A percentile compares a stretch with the other conserved stretches of the same genome.
Conservation (phyloP, 2,113 vertebrate genomes). For the Hippocampus zosterae region DNA sequence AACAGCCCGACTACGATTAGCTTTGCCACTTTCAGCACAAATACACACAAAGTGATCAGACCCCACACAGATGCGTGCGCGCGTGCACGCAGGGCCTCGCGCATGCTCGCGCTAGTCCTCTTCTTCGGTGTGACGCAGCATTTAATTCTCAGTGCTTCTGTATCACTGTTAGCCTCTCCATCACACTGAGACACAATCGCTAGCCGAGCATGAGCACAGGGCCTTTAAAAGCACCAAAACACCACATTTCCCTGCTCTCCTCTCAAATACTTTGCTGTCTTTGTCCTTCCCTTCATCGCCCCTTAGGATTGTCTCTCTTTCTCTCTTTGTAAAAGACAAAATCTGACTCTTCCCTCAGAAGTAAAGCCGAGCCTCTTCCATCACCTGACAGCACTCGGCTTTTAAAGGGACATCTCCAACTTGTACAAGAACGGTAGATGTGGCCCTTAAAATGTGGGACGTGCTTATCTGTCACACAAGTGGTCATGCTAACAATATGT, state of each 20-base stretch:
- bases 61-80: constrained; percentile 40
- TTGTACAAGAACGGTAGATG: constrained; percentile 48
- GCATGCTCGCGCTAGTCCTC: constrained; percentile 56
- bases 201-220: constrained; percentile 49
- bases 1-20: constrained; percentile 78
- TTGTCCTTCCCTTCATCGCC: constrained; percentile 19
- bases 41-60: constrained; percentile 49
- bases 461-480: background rate
- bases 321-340: constrained; percentile 51
- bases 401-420: constrained; percentile 76
- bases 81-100: constrained; percentile 35
- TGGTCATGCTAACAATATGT: background rate
- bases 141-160: constrained; percentile 92
- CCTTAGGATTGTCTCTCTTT: constrained; percentile 55
- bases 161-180: constrained; percentile 82
- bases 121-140: constrained; percentile 96
- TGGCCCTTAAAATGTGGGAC: constrained; percentile 15
- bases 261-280: constrained; percentile 46
- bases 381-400: constrained; percentile 74
- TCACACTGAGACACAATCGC: constrained; percentile 52
- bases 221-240: constrained; percentile 65
- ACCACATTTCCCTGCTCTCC: constrained; percentile 33
- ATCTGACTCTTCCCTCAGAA: constrained; percentile 51
- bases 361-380: constrained; percentile 60
- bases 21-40: constrained; percentile 72